A percentile compares a stretch with the other conserved stretches of the same genome.
phyloP scores from a whole-genome alignment of 2,113 vertebrate genomes.

The Aegotheles bennettii region DNA sequence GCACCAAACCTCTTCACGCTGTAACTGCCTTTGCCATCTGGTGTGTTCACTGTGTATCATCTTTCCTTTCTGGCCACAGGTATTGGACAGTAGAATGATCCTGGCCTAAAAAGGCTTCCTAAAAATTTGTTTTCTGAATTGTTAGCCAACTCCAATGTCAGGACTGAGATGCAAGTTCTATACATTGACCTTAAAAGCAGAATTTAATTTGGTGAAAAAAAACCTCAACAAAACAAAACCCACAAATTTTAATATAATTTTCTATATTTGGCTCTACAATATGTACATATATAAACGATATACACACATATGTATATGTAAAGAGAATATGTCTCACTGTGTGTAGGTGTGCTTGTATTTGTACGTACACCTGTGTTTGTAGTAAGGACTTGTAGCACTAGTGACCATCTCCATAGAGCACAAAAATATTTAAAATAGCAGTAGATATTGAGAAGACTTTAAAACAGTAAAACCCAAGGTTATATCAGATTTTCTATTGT shows the following conservation, averaged over 20 bases:
- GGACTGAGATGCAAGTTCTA: background rate
- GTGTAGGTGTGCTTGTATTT: background rate
- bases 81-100: background rate
- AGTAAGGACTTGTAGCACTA: background rate
- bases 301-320: background rate
- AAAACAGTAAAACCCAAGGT: background rate
- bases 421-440: background rate
- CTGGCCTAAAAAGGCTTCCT: background rate
- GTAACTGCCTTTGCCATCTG: constrained; percentile 31
- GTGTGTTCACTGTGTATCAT: background rate
- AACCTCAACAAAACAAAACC: rapidly evolving
- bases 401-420: background rate
- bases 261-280: background rate
- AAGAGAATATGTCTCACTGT: background rate
- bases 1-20: background rate
- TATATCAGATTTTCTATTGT: background rate
- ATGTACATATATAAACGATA: background rate
- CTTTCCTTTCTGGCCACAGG: background rate
- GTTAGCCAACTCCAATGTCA: background rate
- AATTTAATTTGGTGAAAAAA: background rate
- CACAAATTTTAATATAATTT: background rate
- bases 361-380: background rate
- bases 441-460: background rate
- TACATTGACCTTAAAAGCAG: background rate
- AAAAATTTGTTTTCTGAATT: background rate